phyloP scores from a whole-genome alignment of 2,888 invertebrate species.

The Eristalis pertinax region DNA sequence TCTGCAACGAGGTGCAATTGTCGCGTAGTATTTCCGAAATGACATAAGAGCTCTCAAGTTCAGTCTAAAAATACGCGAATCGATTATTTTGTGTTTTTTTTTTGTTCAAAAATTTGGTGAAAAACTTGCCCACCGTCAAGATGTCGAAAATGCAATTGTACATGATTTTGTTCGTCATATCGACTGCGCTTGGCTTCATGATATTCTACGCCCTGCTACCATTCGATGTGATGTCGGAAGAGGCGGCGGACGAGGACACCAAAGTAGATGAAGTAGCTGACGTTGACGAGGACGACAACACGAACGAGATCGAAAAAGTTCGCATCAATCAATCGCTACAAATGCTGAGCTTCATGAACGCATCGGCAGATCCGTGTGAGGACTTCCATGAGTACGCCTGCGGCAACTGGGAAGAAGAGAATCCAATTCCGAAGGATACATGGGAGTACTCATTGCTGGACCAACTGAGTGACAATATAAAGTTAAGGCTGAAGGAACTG shows the following conservation, averaged over 20 bases:
- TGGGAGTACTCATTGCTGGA: constrained; percentile 43
- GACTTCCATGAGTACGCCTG: constrained; percentile 70
- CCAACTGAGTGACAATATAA: constrained; percentile 32
- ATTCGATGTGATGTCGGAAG: neutral
- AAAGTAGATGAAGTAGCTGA: neutral
- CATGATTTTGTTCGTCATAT: neutral
- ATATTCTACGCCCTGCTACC: neutral
- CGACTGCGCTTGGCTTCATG: neutral
- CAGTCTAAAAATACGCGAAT: neutral
- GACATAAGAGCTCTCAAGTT: neutral
- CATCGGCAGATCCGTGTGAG: constrained; percentile 60
- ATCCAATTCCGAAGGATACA: constrained; percentile 62
- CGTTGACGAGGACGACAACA: neutral
- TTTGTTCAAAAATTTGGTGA: too few species aligned
- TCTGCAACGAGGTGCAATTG: neutral
- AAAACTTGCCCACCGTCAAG: neutral
- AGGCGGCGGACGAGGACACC: neutral
- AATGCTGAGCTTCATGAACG: constrained; percentile 60
- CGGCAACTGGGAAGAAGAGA: constrained; percentile 66
- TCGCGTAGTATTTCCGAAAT: neutral
- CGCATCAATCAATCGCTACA: constrained; percentile 33
- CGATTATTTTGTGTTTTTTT: neutral
- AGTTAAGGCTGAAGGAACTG: constrained; percentile 29
- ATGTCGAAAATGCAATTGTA: neutral
- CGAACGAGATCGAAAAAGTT: neutral